Percentiles rank a stretch among this genome's conserved stretches.
These are phyloP conservation scores for Ornithoptera priamus DNA, from an alignment of 2,888 invertebrate species.

Conservation along the genomic window DNA sequence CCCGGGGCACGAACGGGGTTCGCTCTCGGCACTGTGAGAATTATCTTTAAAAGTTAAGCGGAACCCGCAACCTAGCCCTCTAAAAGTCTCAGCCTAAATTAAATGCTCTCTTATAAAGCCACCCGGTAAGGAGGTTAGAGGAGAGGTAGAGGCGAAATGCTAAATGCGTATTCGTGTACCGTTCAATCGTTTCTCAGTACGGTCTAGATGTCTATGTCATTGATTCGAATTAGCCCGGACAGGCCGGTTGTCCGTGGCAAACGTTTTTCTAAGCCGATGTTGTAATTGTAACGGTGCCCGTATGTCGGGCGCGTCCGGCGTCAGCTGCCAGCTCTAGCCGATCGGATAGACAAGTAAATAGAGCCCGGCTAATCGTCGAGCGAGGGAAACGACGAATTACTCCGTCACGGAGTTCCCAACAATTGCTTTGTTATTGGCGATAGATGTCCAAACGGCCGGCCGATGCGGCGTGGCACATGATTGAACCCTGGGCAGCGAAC, in stretches of 20 bases:
- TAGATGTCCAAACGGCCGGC: conserved; percentile 54
- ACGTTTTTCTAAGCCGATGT: conserved; percentile 78
- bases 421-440: conserved; percentile 72
- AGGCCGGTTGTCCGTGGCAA: conserved; percentile 61
- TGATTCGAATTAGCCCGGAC: conserved; percentile 51
- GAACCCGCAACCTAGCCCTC: conserved; percentile 19
- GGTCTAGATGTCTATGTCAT: conserved; percentile 52
- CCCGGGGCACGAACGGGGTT: conserved; percentile 64
- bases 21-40: conserved; percentile 59
- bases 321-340: conserved; percentile 73
- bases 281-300: conserved; percentile 76
- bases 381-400: conserved; percentile 78
- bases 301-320: conserved; percentile 66
- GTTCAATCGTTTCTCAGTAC: conserved; percentile 53
- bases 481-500: conserved; percentile 39
- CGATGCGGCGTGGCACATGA: conserved; percentile 49
- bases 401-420: conserved; percentile 69
- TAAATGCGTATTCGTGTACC: conserved; percentile 36
- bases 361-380: conserved; percentile 76
- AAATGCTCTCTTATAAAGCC: conserved; percentile 4
- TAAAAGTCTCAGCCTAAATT: conserved; percentile 5
- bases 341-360: conserved; percentile 77
- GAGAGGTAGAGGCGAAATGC: conserved; percentile 11
- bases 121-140: conserved; percentile 10
- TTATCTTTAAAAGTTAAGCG: conserved; percentile 23